A percentile compares a stretch with the other conserved stretches of the same genome.
phyloP scores from a whole-genome alignment of 2,113 vertebrate species.

The Ceyx margarethae region DNA sequence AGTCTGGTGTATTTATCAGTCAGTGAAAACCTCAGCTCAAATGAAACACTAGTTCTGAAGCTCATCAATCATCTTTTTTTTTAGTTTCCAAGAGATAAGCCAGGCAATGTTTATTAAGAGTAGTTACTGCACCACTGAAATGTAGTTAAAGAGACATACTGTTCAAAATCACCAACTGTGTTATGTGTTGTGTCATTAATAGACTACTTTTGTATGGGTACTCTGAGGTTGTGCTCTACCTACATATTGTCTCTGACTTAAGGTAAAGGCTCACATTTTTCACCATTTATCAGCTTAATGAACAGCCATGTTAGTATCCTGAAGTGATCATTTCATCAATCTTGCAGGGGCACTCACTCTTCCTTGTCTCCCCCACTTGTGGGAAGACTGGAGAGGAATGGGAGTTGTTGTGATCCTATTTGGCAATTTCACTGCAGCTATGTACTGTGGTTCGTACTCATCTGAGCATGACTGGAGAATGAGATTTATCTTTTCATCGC shows the following conservation, averaged over 20 bases:
- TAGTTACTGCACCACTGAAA: not conserved
- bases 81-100: conserved; percentile 51
- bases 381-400: not conserved
- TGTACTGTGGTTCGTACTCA: rapidly evolving
- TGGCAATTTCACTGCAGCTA: not conserved
- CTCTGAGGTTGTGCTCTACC: not conserved
- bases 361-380: not conserved
- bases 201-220: not conserved
- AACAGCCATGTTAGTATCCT: not conserved
- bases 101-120: conserved; percentile 18
- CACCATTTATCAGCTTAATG: not conserved
- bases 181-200: not conserved
- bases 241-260: not conserved
- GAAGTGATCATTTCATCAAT: not conserved
- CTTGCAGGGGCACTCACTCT: not conserved
- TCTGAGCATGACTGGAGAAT: not conserved
- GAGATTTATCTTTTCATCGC: not conserved
- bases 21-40: conserved; percentile 67
- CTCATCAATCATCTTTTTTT: conserved; percentile 50
- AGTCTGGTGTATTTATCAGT: conserved; percentile 75
- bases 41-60: conserved; percentile 57
- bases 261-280: not conserved
- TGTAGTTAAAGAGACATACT: not conserved
- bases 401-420: not conserved
- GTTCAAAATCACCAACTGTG: not conserved